phyloP scores from a whole-genome alignment of 2,797 vertebrate genomes.

The Sebastes matsubarae region DNA sequence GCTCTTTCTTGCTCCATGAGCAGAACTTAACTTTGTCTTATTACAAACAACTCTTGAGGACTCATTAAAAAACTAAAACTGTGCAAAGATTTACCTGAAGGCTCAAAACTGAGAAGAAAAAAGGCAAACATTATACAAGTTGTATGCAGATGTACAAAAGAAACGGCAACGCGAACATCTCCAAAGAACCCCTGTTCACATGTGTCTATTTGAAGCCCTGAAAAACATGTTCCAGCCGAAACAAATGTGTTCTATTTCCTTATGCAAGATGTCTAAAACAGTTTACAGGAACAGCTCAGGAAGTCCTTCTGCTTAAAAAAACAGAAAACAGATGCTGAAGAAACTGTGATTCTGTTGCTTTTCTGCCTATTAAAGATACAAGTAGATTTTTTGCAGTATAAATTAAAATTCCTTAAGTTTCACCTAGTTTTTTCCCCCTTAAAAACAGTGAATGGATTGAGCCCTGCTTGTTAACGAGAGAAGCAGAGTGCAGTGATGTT shows the following conservation, averaged over 20 bases:
- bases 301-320: neutral
- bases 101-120: neutral
- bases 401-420: neutral
- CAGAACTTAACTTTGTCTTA: neutral
- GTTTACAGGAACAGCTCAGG: neutral
- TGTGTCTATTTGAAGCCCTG: too few species aligned
- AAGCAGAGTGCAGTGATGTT: neutral
- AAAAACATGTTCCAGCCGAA: neutral
- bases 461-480: neutral
- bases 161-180: neutral
- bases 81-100: neutral
- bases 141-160: neutral
- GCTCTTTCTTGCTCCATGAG: neutral
- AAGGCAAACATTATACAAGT: neutral
- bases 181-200: neutral
- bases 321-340: neutral
- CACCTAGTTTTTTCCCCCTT: neutral
- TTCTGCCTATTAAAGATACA: neutral
- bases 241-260: neutral
- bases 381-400: neutral
- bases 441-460: neutral
- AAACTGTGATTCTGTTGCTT: neutral
- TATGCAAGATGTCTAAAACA: neutral
- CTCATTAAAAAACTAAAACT: neutral
- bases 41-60: neutral